phyloP scores from a whole-genome alignment of 37 sponge, comb jelly and placozoan genomes.

The Ianthella basta region DNA sequence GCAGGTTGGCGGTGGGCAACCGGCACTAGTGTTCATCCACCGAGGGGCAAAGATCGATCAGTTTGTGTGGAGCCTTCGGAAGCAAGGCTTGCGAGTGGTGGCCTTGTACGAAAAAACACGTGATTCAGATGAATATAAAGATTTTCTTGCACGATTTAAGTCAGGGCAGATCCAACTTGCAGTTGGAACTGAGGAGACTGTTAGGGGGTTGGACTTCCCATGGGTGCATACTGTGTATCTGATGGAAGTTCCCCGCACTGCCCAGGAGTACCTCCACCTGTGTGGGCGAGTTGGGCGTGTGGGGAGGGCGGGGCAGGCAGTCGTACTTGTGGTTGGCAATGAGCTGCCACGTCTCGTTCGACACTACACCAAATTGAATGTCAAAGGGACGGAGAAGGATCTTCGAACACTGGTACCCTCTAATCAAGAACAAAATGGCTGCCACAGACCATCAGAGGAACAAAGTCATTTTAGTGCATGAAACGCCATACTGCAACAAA shows the following conservation, averaged over 20 bases:
- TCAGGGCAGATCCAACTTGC: slow-evolving; percentile 53
- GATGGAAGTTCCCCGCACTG: slow-evolving; percentile 54
- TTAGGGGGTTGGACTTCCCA: slow-evolving; percentile 74
- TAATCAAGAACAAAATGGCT: no score
- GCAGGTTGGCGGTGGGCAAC: background rate
- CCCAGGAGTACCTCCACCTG: slow-evolving; percentile 65
- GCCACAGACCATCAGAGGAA: no score
- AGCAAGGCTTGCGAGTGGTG: slow-evolving; percentile 40
- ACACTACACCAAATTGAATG: slow-evolving; percentile 24
- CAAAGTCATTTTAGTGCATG: no score
- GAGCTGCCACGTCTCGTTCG: slow-evolving; percentile 30
- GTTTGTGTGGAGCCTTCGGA: slow-evolving; percentile 44
- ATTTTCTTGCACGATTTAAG: slow-evolving; percentile 51
- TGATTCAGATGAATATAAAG: slow-evolving; percentile 19
- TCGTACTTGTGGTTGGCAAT: slow-evolving; percentile 37
- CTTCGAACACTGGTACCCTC: no score
- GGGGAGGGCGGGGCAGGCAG: slow-evolving; percentile 45
- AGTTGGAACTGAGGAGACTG: slow-evolving; percentile 72
- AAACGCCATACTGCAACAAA: no score
- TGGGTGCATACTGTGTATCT: slow-evolving; percentile 55
- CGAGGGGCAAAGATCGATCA: slow-evolving; percentile 35
- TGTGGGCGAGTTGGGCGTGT: slow-evolving; percentile 71
- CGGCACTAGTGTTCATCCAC: slow-evolving; percentile 62
- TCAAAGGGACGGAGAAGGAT: background rate
- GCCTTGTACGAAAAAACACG: slow-evolving; percentile 42